These are phyloP conservation scores for Silvanus unidentatus DNA, from an alignment of 2,888 invertebrate genomes.

Conservation along the genomic window DNA sequence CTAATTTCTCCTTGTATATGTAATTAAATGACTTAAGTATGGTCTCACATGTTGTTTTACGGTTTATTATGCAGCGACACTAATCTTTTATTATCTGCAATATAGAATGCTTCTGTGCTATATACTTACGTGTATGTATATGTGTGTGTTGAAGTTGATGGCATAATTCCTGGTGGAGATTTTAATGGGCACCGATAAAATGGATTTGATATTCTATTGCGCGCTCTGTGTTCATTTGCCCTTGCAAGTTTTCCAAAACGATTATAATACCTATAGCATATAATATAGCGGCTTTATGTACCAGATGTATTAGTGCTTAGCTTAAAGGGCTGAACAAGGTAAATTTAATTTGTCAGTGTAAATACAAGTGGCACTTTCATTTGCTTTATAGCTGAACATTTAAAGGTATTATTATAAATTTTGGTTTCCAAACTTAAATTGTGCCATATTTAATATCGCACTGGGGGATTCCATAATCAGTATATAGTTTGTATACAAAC, in stretches of 20 bases:
- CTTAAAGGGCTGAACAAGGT: constrained; percentile 20
- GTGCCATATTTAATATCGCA: too few relatives aligned
- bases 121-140: too few relatives aligned
- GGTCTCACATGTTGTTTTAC: constrained; percentile 3
- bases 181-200: constrained; percentile 28
- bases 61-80: constrained; percentile 1
- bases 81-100: constrained; percentile 5
- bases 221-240: constrained; percentile 17
- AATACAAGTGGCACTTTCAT: constrained; percentile 13
- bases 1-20: too few relatives aligned
- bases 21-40: too few relatives aligned
- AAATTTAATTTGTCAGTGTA: constrained; percentile 19
- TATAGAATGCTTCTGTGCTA: neutral
- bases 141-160: constrained; percentile 11
- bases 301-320: constrained; percentile 20
- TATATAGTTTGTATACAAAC: too few relatives aligned
- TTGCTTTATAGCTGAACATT: constrained; percentile 6
- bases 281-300: constrained; percentile 25
- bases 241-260: constrained; percentile 12
- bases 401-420: neutral
- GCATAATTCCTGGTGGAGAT: constrained; percentile 23
- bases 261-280: too few relatives aligned
- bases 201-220: constrained; percentile 24
- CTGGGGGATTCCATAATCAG: too few relatives aligned
- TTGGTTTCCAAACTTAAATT: too few relatives aligned